phyloP scores from a whole-genome alignment of 2,888 invertebrate species.

The Drosophila nr. medialis region DNA sequence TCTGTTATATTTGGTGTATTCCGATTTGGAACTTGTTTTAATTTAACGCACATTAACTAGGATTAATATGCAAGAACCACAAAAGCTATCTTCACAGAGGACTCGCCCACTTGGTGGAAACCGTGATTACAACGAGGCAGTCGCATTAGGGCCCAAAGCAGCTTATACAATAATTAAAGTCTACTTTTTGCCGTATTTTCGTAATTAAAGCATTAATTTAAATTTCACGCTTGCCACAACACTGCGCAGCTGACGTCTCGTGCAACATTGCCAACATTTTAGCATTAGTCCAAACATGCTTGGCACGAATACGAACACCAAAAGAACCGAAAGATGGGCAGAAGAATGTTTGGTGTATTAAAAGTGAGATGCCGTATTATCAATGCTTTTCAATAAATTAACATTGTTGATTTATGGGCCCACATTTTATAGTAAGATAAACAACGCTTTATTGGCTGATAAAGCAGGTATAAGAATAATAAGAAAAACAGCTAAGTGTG shows the following conservation, averaged over 20 bases:
- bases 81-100: slow-evolving; percentile 1
- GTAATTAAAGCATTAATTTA: slow-evolving; percentile 72
- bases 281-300: slow-evolving; percentile 43
- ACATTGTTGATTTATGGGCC: slow-evolving; percentile 61
- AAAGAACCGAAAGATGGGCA: slow-evolving; percentile 27
- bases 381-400: slow-evolving; percentile 65
- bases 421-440: slow-evolving; percentile 57
- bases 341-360: neutral
- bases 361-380: slow-evolving; percentile 48
- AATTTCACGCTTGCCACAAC: slow-evolving; percentile 71
- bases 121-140: neutral
- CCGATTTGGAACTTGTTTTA: neutral
- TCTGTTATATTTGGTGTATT: neutral
- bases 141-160: slow-evolving; percentile 6
- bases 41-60: slow-evolving; percentile 12
- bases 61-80: slow-evolving; percentile 23
- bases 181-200: slow-evolving; percentile 27
- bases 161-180: slow-evolving; percentile 36
- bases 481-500: neutral
- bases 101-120: neutral
- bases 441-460: slow-evolving; percentile 59
- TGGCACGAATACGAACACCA: slow-evolving; percentile 22
- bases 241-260: slow-evolving; percentile 3
- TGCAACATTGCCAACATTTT: slow-evolving; percentile 36
- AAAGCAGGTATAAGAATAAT: slow-evolving; percentile 55